Conservation (phyloP, 2,113 vertebrate genomes). For the Malaclemys terrapin region DNA sequence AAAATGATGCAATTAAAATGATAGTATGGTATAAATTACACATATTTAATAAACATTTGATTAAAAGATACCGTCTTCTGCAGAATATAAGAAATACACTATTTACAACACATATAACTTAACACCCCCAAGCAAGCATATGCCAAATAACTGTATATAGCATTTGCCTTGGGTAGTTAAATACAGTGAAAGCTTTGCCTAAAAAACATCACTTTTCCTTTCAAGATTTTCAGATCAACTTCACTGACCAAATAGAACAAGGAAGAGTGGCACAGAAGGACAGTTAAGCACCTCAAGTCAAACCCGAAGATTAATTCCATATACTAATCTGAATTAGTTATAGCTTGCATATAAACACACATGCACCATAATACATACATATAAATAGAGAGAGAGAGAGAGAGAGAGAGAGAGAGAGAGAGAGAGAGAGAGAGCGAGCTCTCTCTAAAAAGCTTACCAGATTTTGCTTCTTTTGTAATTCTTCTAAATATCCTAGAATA, state of each 20-base stretch:
- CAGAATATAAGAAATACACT: not conserved
- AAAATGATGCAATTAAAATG: constrained; percentile 41
- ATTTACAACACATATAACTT: not conserved
- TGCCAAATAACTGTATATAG: not conserved
- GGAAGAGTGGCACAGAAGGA: not conserved
- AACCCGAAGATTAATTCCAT: not conserved
- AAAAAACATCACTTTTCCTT: not conserved
- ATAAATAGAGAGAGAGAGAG: too few relatives aligned
- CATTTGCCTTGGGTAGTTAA: not conserved
- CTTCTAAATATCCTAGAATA: constrained; percentile 96
- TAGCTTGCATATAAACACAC: not conserved
- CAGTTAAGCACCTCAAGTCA: not conserved
- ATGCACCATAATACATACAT: not conserved
- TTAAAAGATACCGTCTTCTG: not conserved
- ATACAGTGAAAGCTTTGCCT: not conserved
- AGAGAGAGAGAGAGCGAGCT: too few relatives aligned
- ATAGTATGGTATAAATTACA: not conserved
- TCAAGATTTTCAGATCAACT: not conserved
- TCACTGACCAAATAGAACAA: not conserved
- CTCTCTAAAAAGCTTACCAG: constrained; percentile 84
- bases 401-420: too few relatives aligned
- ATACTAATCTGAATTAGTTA: not conserved
- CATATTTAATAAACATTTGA: not conserved
- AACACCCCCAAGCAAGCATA: not conserved
- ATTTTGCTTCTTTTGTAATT: constrained; percentile 97